phyloP scores from a whole-genome alignment of 2,888 invertebrate genomes.

The Microplitis manilae region DNA sequence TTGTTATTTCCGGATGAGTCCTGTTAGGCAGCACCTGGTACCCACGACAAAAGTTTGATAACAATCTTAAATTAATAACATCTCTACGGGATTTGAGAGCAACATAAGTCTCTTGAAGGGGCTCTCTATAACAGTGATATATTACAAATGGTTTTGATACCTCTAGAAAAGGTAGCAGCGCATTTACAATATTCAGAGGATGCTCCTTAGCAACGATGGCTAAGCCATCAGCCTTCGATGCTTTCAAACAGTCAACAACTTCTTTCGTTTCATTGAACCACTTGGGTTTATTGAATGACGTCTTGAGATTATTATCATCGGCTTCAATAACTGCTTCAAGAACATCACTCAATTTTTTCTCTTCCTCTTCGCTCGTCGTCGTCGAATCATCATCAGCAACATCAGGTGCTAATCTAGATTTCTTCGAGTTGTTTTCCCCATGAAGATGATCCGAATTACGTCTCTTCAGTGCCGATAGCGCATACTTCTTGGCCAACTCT shows the following conservation, averaged over 20 bases:
- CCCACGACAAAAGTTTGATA: constrained; percentile 89
- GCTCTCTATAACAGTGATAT: constrained; percentile 86
- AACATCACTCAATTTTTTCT: constrained; percentile 14
- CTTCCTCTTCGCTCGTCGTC: constrained; percentile 36
- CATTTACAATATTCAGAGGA: constrained; percentile 84
- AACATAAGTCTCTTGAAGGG: constrained; percentile 87
- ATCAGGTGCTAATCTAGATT: constrained; percentile 29
- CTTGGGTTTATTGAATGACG: constrained; percentile 54
- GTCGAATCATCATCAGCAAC: constrained; percentile 14
- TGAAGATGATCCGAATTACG: constrained; percentile 59
- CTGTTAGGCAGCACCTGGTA: constrained; percentile 93
- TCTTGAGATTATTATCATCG: background rate
- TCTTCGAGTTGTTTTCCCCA: constrained; percentile 12
- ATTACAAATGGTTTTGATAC: constrained; percentile 89
- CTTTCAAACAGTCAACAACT: constrained; percentile 77
- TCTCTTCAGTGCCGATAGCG: constrained; percentile 47
- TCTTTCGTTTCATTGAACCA: constrained; percentile 70
- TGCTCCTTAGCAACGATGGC: constrained; percentile 89
- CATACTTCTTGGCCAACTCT: constrained; percentile 43
- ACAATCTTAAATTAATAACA: constrained; percentile 84
- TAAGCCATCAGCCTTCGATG: constrained; percentile 80
- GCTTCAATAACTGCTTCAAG: background rate
- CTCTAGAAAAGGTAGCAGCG: constrained; percentile 83
- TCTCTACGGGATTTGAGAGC: constrained; percentile 82
- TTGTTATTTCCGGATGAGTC: constrained; percentile 95